Conservation (phyloP, 2,888 invertebrate genomes). For the Hemithea aestivaria region DNA sequence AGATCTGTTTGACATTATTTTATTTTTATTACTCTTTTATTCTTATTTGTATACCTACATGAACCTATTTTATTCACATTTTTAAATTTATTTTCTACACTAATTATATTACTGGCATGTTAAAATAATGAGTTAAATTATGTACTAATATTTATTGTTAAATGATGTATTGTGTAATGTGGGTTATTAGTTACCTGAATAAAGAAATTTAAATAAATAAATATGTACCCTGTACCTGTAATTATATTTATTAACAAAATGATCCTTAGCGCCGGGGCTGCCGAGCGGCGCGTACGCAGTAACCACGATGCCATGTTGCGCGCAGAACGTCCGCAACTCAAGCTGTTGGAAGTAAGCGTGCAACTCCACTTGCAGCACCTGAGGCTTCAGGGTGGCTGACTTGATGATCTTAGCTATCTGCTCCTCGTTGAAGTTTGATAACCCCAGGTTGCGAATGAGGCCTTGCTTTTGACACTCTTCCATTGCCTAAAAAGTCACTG, state of each 20-base stretch:
- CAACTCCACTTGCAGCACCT: slow-evolving; percentile 86
- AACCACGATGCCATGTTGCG: slow-evolving; percentile 79
- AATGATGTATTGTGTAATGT: too few species aligned
- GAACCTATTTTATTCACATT: too few species aligned
- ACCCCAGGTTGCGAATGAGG: slow-evolving; percentile 83
- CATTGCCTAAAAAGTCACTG: slow-evolving; percentile 77
- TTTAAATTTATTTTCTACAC: too few species aligned
- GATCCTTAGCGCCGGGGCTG: slow-evolving; percentile 83
- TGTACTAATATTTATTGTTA: too few species aligned
- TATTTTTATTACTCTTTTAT: too few species aligned
- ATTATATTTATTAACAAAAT: slow-evolving; percentile 81
- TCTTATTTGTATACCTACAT: too few species aligned
- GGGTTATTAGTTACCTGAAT: too few species aligned
- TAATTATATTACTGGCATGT: too few species aligned
- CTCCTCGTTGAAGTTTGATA: slow-evolving; percentile 87
- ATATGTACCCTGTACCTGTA: slow-evolving; percentile 62
- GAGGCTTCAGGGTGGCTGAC: slow-evolving; percentile 81
- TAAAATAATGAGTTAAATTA: too few species aligned
- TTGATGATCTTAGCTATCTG: slow-evolving; percentile 83
- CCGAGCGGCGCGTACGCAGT: slow-evolving; percentile 87
- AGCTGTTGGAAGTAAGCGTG: slow-evolving; percentile 88
- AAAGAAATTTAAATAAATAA: too few species aligned
- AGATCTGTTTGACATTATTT: too few species aligned
- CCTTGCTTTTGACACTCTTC: slow-evolving; percentile 84
- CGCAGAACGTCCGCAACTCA: slow-evolving; percentile 81